phyloP scores from a whole-genome alignment of 92 coral and sea anemone species.

The Phenganax stokvisi region DNA sequence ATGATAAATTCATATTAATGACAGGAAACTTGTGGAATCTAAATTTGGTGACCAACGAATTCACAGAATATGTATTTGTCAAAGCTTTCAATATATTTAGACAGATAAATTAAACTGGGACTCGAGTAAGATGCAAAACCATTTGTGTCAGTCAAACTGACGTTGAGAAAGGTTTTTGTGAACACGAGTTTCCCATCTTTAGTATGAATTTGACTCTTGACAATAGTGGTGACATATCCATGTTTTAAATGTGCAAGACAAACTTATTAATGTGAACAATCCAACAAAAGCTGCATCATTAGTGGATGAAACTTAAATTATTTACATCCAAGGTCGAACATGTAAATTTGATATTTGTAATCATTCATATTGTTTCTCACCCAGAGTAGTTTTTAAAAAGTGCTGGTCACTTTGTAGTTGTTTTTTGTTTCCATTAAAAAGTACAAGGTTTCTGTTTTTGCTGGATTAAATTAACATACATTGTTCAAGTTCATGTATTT shows the following conservation, averaged over 20 bases:
- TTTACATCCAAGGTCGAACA: background rate
- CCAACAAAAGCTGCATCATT: background rate
- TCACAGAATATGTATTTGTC: too few species aligned
- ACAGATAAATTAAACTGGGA: too few species aligned
- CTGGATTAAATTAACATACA: too few species aligned
- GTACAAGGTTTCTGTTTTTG: background rate
- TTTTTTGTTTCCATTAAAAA: slow-evolving; percentile 4
- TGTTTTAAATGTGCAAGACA: too few species aligned
- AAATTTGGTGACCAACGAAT: too few species aligned
- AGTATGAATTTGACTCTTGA: background rate
- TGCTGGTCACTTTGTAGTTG: slow-evolving; percentile 29
- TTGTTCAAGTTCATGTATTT: too few species aligned
- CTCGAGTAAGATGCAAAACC: too few species aligned
- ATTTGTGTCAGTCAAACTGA: too few species aligned
- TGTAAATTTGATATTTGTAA: slow-evolving; percentile 33
- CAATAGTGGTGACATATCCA: too few species aligned
- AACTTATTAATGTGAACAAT: background rate
- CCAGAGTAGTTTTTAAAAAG: slow-evolving; percentile 3
- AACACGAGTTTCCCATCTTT: background rate
- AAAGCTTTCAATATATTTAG: too few species aligned
- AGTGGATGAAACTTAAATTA: background rate
- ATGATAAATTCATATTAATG: too few species aligned
- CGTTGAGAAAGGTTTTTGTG: background rate
- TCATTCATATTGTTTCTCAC: slow-evolving; percentile 16
- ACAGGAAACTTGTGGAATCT: too few species aligned